Evolutionary conservation across 2,113 vertebrate genomes (phyloP).

Genomic region (Ciconia maguari): DNA sequence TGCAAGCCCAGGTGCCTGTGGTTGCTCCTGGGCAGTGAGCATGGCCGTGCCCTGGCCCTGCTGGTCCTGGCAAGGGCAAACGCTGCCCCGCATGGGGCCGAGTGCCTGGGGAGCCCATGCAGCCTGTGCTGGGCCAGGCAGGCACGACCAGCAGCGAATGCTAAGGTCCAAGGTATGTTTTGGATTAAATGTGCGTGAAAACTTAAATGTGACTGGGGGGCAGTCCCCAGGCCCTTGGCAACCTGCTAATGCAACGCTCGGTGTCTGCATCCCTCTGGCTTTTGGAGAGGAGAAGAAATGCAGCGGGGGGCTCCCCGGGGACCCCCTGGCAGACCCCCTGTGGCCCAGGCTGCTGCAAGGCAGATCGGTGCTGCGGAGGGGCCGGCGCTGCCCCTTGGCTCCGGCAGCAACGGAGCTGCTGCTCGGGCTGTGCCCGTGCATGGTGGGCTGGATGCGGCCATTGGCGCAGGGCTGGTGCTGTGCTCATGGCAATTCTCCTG

Average conservation of each 20-base stretch:
- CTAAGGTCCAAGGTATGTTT: background rate
- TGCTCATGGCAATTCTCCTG: fast-evolving
- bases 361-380: background rate
- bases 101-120: background rate
- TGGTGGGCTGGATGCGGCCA: background rate
- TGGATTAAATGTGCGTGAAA: background rate
- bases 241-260: fast-evolving
- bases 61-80: background rate
- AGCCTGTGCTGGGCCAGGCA: background rate
- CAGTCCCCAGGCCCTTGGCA: background rate
- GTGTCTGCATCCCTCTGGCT: background rate
- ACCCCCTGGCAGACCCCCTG: background rate
- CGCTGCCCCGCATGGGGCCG: fast-evolving
- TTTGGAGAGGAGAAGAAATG: background rate
- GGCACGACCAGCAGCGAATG: fast-evolving
- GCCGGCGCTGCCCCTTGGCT: fast-evolving
- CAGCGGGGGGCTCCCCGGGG: fast-evolving
- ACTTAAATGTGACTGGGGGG: background rate
- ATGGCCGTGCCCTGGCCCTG: fast-evolving
- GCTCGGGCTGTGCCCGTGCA: fast-evolving
- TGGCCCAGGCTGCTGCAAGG: background rate
- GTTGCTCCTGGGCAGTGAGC: background rate
- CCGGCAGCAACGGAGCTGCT: background rate
- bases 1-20: background rate
- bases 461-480: background rate